Percentiles rank a stretch among this genome's conserved stretches.
Evolutionary conservation across 2,888 invertebrate species (phyloP).

Genomic region (Athripsodes cinereus): DNA sequence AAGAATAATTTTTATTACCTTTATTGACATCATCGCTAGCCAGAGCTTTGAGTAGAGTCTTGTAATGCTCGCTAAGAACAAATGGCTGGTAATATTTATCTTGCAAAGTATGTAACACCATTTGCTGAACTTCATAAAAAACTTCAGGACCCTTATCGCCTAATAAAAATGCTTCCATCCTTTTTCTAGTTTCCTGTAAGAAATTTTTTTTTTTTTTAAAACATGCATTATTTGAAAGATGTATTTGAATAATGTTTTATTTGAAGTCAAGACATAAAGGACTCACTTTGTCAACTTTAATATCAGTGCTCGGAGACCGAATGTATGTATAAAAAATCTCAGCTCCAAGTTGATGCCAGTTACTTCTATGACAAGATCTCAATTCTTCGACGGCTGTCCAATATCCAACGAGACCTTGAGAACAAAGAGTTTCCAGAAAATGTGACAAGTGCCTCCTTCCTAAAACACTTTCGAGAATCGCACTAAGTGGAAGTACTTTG

Average conservation of each 20-base stretch:
- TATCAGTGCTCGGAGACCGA: slow-evolving; percentile 70
- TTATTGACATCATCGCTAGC: slow-evolving; percentile 54
- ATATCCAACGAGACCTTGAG: slow-evolving; percentile 78
- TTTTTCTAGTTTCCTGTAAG: slow-evolving; percentile 60
- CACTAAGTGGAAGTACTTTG: slow-evolving; percentile 57
- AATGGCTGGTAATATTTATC: slow-evolving; percentile 87
- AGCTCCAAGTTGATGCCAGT: slow-evolving; percentile 82
- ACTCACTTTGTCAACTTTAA: slow-evolving; percentile 69
- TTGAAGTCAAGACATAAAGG: not conserved
- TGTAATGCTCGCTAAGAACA: slow-evolving; percentile 79
- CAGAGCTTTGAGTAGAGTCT: slow-evolving; percentile 61
- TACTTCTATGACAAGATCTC: slow-evolving; percentile 64
- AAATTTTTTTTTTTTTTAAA: too few relatives aligned
- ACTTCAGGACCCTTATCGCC: slow-evolving; percentile 85
- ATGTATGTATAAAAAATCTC: slow-evolving; percentile 89
- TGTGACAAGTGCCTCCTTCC: slow-evolving; percentile 74
- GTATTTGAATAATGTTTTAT: not conserved
- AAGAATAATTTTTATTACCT: too few relatives aligned
- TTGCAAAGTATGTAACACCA: slow-evolving; percentile 71
- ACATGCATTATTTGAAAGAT: not conserved
- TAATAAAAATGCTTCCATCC: slow-evolving; percentile 81
- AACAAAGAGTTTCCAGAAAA: slow-evolving; percentile 76
- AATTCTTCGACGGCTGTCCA: slow-evolving; percentile 85
- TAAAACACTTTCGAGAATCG: slow-evolving; percentile 70
- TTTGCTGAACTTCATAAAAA: slow-evolving; percentile 80